Evolutionary conservation across 1,140 invertebrate species (phyloP), one percentile per base, ranked within the genome.

Genomic region (Spodoptera litura): DNA sequence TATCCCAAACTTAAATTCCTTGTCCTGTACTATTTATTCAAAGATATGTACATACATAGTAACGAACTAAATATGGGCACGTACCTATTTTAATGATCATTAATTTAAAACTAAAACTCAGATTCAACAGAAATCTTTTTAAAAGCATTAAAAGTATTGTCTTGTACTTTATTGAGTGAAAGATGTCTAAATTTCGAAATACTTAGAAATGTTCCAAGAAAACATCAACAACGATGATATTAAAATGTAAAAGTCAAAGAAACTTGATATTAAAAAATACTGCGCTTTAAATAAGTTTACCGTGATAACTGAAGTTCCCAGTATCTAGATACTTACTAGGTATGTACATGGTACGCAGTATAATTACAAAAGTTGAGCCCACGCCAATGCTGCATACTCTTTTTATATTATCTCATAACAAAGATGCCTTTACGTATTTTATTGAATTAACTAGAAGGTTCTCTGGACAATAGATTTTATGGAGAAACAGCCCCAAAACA

Each of bases 311-410:
- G n/a, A 64, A 75, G 73, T 64, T 53, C 12, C 8, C 73, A 64
- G 73, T 53, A 10, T 44, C 38, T 44, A 70, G 66, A 51, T 61
- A 73, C 52, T 13, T 20, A 20, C 20, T 20, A 20, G 20, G 20
- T 58, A 51, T 38, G 15, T 44, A 44, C 44, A 2, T 6, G 44
- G 25, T 75, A 64, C 73, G 73, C 73, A 75, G 73, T 64, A 64
- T 75, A 75, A 75, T 75, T 75, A 59, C 73, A 75, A 75, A 75
- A 75, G 73, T 75, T 75, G 25, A 51, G 59, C 59, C 31, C 38
- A 53, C 73, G 38, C 49, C 56, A 27, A 64, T 53, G 59, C 25
- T 38, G 59, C 73, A 64, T 52, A 51, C 71, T 25, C 38, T 75
- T 74, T 75, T 62, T 13, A 53, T 49, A 75, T 53, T 62, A 53